phyloP scores from a whole-genome alignment of 2,113 vertebrate species.

The Megaptera novaeangliae region DNA sequence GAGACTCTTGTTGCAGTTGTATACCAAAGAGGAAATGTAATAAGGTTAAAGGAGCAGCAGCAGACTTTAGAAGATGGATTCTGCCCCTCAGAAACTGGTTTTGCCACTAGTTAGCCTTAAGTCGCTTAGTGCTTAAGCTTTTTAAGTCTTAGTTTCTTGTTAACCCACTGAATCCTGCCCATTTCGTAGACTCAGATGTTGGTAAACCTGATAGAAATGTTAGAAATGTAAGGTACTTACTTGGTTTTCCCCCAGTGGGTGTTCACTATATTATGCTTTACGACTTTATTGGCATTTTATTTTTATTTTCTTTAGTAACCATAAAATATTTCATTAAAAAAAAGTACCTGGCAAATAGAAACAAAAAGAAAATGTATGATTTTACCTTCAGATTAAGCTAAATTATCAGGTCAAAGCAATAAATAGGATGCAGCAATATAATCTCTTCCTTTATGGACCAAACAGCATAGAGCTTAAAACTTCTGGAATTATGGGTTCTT shows the following conservation, averaged over 20 bases:
- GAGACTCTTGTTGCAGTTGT: background rate
- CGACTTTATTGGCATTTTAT: background rate
- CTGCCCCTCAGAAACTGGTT: background rate
- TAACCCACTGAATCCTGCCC: background rate
- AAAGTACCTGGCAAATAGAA: background rate
- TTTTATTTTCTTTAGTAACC: background rate
- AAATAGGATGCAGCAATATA: background rate
- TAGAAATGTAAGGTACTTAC: background rate
- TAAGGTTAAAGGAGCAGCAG: background rate
- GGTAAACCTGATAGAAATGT: background rate
- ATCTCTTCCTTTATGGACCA: background rate
- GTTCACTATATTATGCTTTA: background rate
- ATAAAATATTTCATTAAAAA: background rate
- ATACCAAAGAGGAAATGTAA: background rate
- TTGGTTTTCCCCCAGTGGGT: background rate
- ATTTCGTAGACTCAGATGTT: background rate
- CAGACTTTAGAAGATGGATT: background rate
- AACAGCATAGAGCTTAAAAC: background rate
- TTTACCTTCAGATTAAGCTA: background rate
- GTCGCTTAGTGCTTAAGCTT: background rate
- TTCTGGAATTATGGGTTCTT: background rate
- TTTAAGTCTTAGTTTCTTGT: background rate
- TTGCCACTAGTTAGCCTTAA: background rate
- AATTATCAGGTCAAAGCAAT: background rate
- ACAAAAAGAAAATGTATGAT: background rate